Evolutionary conservation across 53 echinoderm and acorn worm species (phyloP), one percentile per base, ranked within the genome.

Genomic region (Stichopus horrens): DNA sequence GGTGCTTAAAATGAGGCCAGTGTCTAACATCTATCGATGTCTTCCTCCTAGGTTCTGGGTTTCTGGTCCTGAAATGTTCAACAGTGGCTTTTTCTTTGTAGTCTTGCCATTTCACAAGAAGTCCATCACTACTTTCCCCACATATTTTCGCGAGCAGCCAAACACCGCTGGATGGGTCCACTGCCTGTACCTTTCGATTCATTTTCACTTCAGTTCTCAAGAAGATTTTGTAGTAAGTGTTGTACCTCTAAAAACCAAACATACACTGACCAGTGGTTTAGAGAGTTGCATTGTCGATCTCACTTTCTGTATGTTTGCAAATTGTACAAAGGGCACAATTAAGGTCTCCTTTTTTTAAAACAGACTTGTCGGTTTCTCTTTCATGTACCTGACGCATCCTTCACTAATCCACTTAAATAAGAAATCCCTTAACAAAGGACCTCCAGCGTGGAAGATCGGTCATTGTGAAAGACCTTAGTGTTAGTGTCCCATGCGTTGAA

Each of bases 351-450:
- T 73, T 22, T 20, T 73, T 73, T 73, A 20, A 73, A 73, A 19
- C 74, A 73, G 74, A 73, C 19, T 73, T 73, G 13, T 20, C 19
- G 19, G 14, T 19, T 73, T 8, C 8, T 73, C 9, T 73, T 73
- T 73, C 74, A 73, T 73, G 22, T 73, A 9, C 74, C 74, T 13
- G 74, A 73, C 74, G 20, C 19, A n/a, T 74, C 74, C 18, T 18
- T 16, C 74, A 74, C 74, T 74, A 6, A 74, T 74, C 18, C 74
- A 18, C 74, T 74, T 74, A n/a, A 74, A 74, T 18, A 6, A 23
- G 23, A 74, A 74, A 18, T 74, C 74, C 74, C 74, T 74, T 74
- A 74, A 10, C 74, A 74, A 74, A 73, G 74, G 74, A 22, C 74
- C 74, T 73, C 6, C 19, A 73, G 19, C 6, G 8, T 7, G 13